These are phyloP conservation scores for Phorcus lineatus DNA, from an alignment of 2,888 invertebrate genomes.

Conservation along the genomic window DNA sequence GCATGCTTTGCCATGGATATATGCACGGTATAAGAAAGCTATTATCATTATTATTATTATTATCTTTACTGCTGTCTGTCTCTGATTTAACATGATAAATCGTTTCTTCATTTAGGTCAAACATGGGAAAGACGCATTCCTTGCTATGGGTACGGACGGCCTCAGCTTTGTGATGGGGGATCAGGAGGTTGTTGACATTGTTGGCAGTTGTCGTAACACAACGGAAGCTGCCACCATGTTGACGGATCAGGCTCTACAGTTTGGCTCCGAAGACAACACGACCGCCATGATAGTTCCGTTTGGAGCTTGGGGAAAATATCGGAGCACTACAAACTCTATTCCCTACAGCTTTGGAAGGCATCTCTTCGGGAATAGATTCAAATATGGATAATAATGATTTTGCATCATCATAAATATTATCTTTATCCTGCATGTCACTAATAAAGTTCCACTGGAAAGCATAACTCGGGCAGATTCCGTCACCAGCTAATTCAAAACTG, in stretches of 20 bases:
- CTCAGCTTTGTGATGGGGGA: conserved; percentile 77
- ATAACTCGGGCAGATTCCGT: no score
- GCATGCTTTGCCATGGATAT: no score
- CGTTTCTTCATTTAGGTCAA: conserved; percentile 70
- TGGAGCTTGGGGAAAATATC: conserved; percentile 78
- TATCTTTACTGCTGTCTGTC: no score
- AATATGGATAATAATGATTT: conserved; percentile 14
- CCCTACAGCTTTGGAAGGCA: conserved; percentile 66
- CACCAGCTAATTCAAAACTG: no score
- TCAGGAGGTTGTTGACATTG: conserved; percentile 76
- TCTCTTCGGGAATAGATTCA: conserved; percentile 42
- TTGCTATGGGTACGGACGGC: conserved; percentile 77
- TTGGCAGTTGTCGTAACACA: conserved; percentile 75
- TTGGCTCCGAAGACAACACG: conserved; percentile 78
- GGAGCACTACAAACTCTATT: conserved; percentile 53
- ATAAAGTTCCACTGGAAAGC: no score
- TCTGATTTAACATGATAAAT: no score
- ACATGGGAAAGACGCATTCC: conserved; percentile 77
- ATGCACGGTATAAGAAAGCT: no score
- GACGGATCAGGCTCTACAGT: conserved; percentile 77
- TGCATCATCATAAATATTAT: no score
- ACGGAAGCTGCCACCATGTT: conserved; percentile 76
- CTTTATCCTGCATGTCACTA: no score
- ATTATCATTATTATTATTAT: no score
- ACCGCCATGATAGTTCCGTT: conserved; percentile 77